Evolutionary conservation across 2,888 invertebrate genomes (phyloP).

Genomic region (Micropterix aruncella): DNA sequence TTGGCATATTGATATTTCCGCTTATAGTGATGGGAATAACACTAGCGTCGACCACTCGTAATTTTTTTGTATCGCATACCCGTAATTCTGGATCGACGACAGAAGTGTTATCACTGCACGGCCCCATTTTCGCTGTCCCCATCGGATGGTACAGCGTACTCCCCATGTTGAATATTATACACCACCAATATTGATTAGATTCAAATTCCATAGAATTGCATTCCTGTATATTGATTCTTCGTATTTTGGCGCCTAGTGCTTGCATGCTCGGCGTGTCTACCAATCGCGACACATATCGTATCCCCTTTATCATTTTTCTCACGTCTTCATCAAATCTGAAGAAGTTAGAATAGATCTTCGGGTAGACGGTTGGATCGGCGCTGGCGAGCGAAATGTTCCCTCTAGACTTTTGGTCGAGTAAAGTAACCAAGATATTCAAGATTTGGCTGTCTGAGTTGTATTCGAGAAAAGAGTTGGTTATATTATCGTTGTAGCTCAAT

Average conservation of each 20-base stretch:
- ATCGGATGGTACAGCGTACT: conserved; percentile 32
- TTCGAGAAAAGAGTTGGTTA: conserved; percentile 4
- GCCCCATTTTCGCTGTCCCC: conserved; percentile 40
- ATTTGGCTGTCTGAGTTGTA: conserved; percentile 5
- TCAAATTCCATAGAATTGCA: conserved; percentile 16
- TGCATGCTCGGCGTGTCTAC: conserved; percentile 18
- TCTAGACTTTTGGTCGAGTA: conserved; percentile 18
- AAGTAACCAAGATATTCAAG: conserved; percentile 9
- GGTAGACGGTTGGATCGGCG: conserved; percentile 29
- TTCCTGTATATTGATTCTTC: conserved; percentile 15
- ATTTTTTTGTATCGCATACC: conserved; percentile 21
- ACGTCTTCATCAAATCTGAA: conserved; percentile 28
- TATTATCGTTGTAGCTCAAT: conserved; percentile 1
- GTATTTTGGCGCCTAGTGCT: conserved; percentile 16
- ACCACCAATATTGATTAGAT: conserved; percentile 20
- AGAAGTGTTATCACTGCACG: conserved; percentile 14
- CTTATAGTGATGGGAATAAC: conserved; percentile 25
- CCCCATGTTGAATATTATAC: conserved; percentile 18
- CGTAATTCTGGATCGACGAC: conserved; percentile 18
- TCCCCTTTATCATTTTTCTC: conserved; percentile 16
- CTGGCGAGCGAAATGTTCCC: conserved; percentile 28
- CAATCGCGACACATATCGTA: conserved; percentile 16
- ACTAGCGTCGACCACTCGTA: conserved; percentile 23
- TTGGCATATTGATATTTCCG: conserved; percentile 30
- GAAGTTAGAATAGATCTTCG: conserved; percentile 37